Evolutionary conservation across 2,113 vertebrate species (phyloP), one percentile per base, ranked within the genome.

Genomic region (Megaceryle torquata): DNA sequence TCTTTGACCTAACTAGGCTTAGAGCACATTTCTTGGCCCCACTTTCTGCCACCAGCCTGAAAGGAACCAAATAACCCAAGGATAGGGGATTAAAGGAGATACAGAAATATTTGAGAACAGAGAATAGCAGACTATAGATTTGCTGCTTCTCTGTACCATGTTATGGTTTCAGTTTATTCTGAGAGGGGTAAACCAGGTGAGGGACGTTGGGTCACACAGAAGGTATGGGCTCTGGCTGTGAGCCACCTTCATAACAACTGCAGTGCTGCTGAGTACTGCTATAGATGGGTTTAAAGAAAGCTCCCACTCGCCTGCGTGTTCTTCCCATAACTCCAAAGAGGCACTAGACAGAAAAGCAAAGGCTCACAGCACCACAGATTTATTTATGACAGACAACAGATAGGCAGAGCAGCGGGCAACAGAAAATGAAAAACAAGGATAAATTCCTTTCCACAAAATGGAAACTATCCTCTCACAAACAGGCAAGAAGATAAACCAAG

Each of bases 1-100:
- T 95, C 90, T 51, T 75, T 94, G 92, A 92, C 60, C 72, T 89
- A 88, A 37, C 82, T 39, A 71, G 64, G 54, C n/a, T 86, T 60
- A 75, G 50, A 90, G 68, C 48, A 89, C 72, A 20, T 78, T 91
- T 81, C 79, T 75, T 64, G 88, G 51, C 79, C 76, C 57, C 61
- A 37, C 50, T 91, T 88, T 68, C 69, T 82, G 44, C 77, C 78
- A 48, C 26, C 43, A 83, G 51, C 37, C 82, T 43, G 39, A 78
- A 84, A 44, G 46, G 44, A 90, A 65, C 33, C 13, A 85, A 80
- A 88, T 28, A 74, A 37, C 9, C 59, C 28, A 81, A 53, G 51
- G 44, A 78, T 26, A 87, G 57, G 78, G 35, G 48, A 89, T 84
- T 91, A 57, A 78, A 83, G 33, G n/a, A 78, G n/a, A 60, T 33